Evolutionary conservation across 30 jellyfish, hydroid and myxozoan genomes (phyloP).

Genomic region (Phacellophora camtschatica): DNA sequence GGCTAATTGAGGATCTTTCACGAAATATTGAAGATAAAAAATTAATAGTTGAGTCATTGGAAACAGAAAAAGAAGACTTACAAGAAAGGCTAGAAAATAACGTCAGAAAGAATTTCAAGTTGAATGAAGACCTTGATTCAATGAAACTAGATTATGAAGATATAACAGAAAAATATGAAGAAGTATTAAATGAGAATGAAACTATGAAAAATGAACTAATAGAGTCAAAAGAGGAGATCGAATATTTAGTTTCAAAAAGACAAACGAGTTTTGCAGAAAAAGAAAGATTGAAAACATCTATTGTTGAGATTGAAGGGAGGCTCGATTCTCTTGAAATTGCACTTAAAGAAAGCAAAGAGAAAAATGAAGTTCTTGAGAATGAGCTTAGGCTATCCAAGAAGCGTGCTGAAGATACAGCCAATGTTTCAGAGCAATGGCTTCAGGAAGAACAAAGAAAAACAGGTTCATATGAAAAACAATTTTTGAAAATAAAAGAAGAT

Average conservation of each 20-base stretch:
- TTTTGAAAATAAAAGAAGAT: conserved; percentile 27
- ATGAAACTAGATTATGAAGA: conserved; percentile 1
- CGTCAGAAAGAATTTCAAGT: background rate
- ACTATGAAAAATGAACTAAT: background rate
- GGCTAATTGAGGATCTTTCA: conserved; percentile 20
- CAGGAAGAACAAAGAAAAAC: conserved; percentile 5
- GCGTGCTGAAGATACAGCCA: conserved; percentile 30
- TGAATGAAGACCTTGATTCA: conserved; percentile 1
- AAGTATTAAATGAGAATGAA: background rate
- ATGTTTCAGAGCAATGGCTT: background rate
- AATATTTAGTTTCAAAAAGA: background rate
- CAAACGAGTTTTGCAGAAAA: conserved; percentile 11
- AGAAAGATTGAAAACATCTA: conserved; percentile 28
- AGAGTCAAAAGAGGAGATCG: conserved; percentile 12
- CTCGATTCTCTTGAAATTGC: conserved; percentile 24
- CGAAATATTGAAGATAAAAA: conserved; percentile 12
- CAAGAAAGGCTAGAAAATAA: conserved; percentile 51
- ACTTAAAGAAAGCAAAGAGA: conserved; percentile 33
- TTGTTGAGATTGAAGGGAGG: conserved; percentile 39
- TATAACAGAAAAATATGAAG: background rate
- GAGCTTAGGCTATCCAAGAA: conserved; percentile 19
- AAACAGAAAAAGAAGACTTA: conserved; percentile 37
- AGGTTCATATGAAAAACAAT: conserved; percentile 3
- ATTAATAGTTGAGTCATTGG: background rate
- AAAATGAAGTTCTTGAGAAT: conserved; percentile 3